phyloP scores from a whole-genome alignment of 2,888 invertebrate species.

The Thumatha senex region DNA sequence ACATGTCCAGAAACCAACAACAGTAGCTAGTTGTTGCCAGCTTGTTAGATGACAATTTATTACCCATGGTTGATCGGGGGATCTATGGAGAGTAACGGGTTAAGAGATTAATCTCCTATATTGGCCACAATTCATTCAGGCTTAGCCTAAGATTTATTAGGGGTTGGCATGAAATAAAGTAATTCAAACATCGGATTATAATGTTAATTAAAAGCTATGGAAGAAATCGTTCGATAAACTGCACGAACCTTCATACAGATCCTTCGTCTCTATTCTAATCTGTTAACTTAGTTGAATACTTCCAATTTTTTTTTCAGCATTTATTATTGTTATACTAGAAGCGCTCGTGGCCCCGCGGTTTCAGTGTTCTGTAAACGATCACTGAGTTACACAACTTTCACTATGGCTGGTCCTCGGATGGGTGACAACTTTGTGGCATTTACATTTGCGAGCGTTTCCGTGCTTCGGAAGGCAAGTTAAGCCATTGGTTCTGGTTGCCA shows the following conservation, averaged over 20 bases:
- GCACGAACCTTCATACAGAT: neutral
- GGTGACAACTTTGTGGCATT: too few relatives aligned
- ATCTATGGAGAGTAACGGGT: constrained; percentile 16
- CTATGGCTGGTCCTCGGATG: too few relatives aligned
- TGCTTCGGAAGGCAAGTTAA: too few relatives aligned
- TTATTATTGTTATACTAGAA: too few relatives aligned
- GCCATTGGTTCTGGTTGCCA: too few relatives aligned
- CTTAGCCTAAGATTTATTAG: constrained; percentile 5
- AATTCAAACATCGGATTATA: neutral
- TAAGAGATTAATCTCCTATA: constrained; percentile 16
- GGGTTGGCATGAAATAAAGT: constrained; percentile 5
- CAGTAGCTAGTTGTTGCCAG: constrained; percentile 29
- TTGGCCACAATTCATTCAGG: constrained; percentile 2
- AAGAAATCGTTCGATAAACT: neutral
- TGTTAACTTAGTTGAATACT: too few relatives aligned
- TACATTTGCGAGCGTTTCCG: too few relatives aligned
- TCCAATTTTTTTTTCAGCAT: too few relatives aligned
- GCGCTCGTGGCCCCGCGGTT: too few relatives aligned
- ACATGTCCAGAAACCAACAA: constrained; percentile 28
- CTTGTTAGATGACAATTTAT: constrained; percentile 18
- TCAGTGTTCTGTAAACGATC: too few relatives aligned
- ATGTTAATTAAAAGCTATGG: neutral
- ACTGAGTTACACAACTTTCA: too few relatives aligned
- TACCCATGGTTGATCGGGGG: constrained; percentile 8
- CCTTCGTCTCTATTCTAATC: too few relatives aligned